Base-by-base conservation (phyloP, 2,113 vertebrate species). In the Tor tambroides region DNA sequence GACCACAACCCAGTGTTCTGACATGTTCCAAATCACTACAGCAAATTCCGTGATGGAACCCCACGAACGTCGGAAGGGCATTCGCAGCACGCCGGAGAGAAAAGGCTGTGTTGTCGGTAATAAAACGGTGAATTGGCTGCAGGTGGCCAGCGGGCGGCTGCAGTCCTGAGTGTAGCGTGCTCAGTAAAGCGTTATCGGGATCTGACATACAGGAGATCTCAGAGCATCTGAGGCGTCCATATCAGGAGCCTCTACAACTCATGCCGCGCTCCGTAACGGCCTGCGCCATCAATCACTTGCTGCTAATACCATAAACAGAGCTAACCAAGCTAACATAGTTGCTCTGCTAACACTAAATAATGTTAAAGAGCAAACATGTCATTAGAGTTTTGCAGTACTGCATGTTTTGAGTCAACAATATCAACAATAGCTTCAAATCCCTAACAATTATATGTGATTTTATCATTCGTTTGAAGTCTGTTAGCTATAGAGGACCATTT, bases 141-240 rank as follows among this genome's bases (percentile, higher is more conserved):
- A 3, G 75, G 80, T n/a, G 88, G 65, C 83, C 84, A 84, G 59
- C 7, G 28, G 35, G 76, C 61, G 43, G 46, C 43, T 26, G 43
- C 41, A 21, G 69, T 75, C 74, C 32, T 41, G 72, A 69, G 71
- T 26, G 35, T 69, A 59, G 82, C 51, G 21, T n/a, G 56, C 67
- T 85, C 32, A 75, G 63, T 56, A 72, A 67, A 46, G 56, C 75
- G 91, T 95, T 94, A 95, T 95, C 95, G 91, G 93, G 86, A 94
- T 95, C 95, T 95, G 95, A 94, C 94, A 94, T 91, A 83, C 92
- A 92, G 92, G 92, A 94, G 94, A 94, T 95, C 94, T 94, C 93
- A 89, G 93, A 95, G 94, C 94, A 95, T 95, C 94, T 94, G 86
- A 92, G 92, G 91, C 92, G 43, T 91, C 32, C 79, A 90, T 95